Conservation (phyloP, 2,888 invertebrate species). For the Elmis aenea region DNA sequence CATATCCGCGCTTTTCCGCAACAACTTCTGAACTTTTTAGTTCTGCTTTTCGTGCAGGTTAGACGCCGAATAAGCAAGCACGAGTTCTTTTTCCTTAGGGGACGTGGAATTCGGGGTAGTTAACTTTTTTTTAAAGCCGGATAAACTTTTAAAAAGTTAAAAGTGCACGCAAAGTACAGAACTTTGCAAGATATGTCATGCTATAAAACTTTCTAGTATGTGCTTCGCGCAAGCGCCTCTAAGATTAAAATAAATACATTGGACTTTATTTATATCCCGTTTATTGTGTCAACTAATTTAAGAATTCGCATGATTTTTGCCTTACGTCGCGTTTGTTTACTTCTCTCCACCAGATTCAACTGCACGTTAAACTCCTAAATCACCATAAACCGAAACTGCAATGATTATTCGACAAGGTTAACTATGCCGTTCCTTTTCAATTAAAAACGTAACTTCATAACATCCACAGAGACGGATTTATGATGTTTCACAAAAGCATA, state of each 20-base stretch:
- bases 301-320: slow-evolving; percentile 16
- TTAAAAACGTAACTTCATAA: too few species aligned
- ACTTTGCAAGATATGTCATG: slow-evolving; percentile 29
- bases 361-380: too few species aligned
- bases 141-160: slow-evolving; percentile 19
- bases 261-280: slow-evolving; percentile 29
- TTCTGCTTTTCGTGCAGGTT: slow-evolving; percentile 20
- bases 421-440: too few species aligned
- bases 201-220: slow-evolving; percentile 28
- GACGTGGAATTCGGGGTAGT: slow-evolving; percentile 16
- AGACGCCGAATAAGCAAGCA: slow-evolving; percentile 18
- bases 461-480: too few species aligned
- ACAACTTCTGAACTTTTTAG: slow-evolving; percentile 17
- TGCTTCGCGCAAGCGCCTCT: slow-evolving; percentile 17
- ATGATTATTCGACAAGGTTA: too few species aligned
- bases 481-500: too few species aligned
- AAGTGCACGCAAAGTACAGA: slow-evolving; percentile 25
- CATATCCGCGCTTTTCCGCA: background rate
- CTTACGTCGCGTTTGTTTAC: slow-evolving; percentile 1
- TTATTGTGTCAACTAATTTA: slow-evolving; percentile 30
- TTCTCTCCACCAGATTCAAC: too few species aligned
- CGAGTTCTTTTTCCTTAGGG: slow-evolving; percentile 17
- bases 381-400: too few species aligned
- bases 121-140: slow-evolving; percentile 18
- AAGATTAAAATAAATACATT: slow-evolving; percentile 24